Evolutionary conservation across 1,140 invertebrate genomes (phyloP).

Genomic region (Thaumetopoea pityocampa): DNA sequence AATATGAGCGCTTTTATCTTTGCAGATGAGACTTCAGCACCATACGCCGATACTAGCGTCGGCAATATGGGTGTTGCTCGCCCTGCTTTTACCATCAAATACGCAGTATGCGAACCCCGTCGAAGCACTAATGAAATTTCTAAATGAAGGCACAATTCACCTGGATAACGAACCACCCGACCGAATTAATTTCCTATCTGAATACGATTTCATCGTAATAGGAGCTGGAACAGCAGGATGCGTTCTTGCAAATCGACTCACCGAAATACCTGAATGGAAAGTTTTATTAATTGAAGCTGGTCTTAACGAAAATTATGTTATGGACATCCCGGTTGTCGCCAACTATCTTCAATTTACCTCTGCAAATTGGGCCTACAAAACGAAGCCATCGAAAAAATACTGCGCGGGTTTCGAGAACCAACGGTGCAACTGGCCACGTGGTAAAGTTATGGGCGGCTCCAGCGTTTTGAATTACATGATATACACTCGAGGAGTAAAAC

Average conservation of each 20-base stretch:
- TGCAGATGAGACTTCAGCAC: conserved; percentile 50
- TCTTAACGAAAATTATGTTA: conserved; percentile 80
- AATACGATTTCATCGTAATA: conserved; percentile 70
- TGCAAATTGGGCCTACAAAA: conserved; percentile 79
- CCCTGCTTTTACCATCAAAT: conserved; percentile 29
- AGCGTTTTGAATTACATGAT: conserved; percentile 95
- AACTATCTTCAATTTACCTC: conserved; percentile 78
- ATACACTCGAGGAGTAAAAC: conserved; percentile 86
- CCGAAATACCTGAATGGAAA: conserved; percentile 80
- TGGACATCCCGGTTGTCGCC: conserved; percentile 81
- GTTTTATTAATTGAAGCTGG: conserved; percentile 83
- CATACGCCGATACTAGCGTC: conserved; percentile 27
- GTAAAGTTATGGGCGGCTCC: conserved; percentile 89
- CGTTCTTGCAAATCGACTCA: conserved; percentile 79
- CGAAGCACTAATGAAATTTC: conserved; percentile 50
- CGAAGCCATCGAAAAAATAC: conserved; percentile 74
- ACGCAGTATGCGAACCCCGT: conserved; percentile 43
- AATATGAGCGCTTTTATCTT: no score
- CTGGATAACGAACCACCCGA: conserved; percentile 60
- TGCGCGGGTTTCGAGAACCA: conserved; percentile 77
- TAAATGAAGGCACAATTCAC: conserved; percentile 52
- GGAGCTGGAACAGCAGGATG: conserved; percentile 77
- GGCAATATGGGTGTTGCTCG: conserved; percentile 40
- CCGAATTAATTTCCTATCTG: conserved; percentile 38
- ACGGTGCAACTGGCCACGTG: conserved; percentile 83